phyloP scores from a whole-genome alignment of 2,888 invertebrate genomes.

The Morpho helenor region DNA sequence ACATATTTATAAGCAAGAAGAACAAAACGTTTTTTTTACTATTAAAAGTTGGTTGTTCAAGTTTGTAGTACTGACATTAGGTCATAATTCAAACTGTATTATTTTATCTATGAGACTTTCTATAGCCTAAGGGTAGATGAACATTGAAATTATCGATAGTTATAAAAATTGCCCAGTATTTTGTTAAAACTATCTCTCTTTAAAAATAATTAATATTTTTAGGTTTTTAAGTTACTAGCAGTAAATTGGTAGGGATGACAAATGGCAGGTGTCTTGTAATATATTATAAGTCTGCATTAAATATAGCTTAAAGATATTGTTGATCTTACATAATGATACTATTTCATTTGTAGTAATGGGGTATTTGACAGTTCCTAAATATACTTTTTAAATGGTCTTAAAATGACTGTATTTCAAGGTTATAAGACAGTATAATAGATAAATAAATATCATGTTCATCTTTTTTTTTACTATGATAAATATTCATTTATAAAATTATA shows the following conservation, averaged over 20 bases:
- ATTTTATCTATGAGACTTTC: too few relatives aligned
- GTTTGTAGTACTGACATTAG: too few relatives aligned
- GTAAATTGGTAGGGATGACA: neutral
- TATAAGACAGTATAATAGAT: too few relatives aligned
- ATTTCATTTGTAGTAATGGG: conserved; percentile 11
- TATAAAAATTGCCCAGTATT: conserved; percentile 23
- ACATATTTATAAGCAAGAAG: too few relatives aligned
- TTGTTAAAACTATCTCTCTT: conserved; percentile 13
- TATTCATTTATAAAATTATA: too few relatives aligned
- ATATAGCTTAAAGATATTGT: conserved; percentile 16
- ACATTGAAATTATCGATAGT: conserved; percentile 26
- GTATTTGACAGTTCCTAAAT: conserved; percentile 9
- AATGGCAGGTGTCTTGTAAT: conserved; percentile 22
- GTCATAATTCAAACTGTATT: too few relatives aligned
- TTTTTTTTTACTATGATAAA: too few relatives aligned
- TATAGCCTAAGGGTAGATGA: too few relatives aligned
- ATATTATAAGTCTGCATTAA: conserved; percentile 3
- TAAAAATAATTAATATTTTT: conserved; percentile 28
- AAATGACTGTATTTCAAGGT: too few relatives aligned
- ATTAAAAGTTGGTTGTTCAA: too few relatives aligned
- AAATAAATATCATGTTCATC: too few relatives aligned
- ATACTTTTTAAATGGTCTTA: neutral
- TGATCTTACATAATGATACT: conserved; percentile 18
- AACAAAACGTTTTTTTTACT: too few relatives aligned
- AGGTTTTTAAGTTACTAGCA: conserved; percentile 36